Evolutionary conservation across 2,888 invertebrate species (phyloP), one percentile per base, ranked within the genome.

Genomic region (Nemotelus nigrinus): DNA sequence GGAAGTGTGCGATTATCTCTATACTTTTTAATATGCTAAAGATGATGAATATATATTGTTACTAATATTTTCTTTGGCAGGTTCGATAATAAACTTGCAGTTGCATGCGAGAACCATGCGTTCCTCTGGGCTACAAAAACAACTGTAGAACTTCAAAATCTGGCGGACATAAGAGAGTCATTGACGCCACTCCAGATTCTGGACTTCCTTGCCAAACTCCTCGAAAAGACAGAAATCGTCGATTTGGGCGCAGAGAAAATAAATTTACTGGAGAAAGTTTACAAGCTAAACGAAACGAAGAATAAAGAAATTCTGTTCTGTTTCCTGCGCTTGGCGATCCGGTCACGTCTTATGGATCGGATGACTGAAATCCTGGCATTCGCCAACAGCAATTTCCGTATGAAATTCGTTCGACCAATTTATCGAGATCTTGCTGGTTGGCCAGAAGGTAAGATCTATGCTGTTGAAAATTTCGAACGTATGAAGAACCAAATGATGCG

Each of bases 381-480:
- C 88, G 91, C 96, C 6, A 95, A 94, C 81, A 90, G 91, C 39
- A 93, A 95, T 84, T 97, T 97, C 53, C 90, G 98, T 76, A 95
- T 97, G 94, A 98, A 98, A 86, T 98, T 92, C 87, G 93, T 95
- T 2, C 90, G 96, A 50, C 96, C 97, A 2, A 89, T 98, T 68
- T 97, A 96, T 87, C 91, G 94, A 79, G 96, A 95, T 84, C 88
- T 97, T 78, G 94, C 92, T 82, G 89, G 88, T 0, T 97, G 96
- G 97, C 92, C 93, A 79, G 91, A 90, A 43, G 90, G 92, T 0
- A 89, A 93, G 79, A 87, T 89, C 2, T 86, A 84, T 80, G 93
- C 96, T 0, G 89, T 96, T 67, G 89, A 92, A 47, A 94, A 93
- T 83, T 97, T 93, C 87, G 85, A 91, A 63, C 87, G 89, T 63